A percentile compares a stretch with the other conserved stretches of the same genome.
Evolutionary conservation across 2,113 vertebrate genomes (phyloP).

Genomic region (Plecotus auritus): DNA sequence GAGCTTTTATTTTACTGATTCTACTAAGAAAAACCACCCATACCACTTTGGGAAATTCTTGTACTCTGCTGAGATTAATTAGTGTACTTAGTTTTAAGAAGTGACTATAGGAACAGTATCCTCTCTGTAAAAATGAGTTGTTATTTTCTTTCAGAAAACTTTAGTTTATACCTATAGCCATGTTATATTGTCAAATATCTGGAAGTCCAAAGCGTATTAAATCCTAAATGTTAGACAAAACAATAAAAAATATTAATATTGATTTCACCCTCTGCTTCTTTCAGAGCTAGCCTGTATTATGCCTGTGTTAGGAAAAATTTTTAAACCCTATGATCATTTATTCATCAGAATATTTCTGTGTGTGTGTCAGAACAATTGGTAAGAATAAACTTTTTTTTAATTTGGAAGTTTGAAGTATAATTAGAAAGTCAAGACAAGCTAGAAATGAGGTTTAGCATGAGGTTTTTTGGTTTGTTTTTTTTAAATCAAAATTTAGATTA

Average conservation of each 20-base stretch:
- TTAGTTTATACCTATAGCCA: background rate
- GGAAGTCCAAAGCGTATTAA: background rate
- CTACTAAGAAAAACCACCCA: background rate
- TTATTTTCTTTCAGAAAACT: background rate
- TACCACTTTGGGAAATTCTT: background rate
- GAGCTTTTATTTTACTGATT: conserved; percentile 8
- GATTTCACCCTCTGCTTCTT: conserved; percentile 23
- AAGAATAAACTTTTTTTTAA: conserved; percentile 15
- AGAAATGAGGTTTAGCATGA: conserved; percentile 45
- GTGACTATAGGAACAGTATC: background rate
- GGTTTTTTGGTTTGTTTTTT: background rate
- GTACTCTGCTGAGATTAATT: background rate
- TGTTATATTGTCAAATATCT: background rate
- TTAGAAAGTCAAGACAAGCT: conserved; percentile 45
- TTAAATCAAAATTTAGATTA: background rate
- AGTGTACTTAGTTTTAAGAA: background rate
- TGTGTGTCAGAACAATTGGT: conserved; percentile 14
- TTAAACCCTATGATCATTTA: conserved; percentile 33
- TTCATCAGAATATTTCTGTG: conserved; percentile 30
- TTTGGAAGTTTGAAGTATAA: conserved; percentile 54
- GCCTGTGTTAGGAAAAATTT: background rate
- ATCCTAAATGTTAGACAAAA: conserved; percentile 12
- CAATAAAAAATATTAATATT: background rate
- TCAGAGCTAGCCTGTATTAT: conserved; percentile 2
- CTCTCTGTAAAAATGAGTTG: background rate